Conservation (phyloP, 2,888 invertebrate genomes). For the Agonopterix heracliana region DNA sequence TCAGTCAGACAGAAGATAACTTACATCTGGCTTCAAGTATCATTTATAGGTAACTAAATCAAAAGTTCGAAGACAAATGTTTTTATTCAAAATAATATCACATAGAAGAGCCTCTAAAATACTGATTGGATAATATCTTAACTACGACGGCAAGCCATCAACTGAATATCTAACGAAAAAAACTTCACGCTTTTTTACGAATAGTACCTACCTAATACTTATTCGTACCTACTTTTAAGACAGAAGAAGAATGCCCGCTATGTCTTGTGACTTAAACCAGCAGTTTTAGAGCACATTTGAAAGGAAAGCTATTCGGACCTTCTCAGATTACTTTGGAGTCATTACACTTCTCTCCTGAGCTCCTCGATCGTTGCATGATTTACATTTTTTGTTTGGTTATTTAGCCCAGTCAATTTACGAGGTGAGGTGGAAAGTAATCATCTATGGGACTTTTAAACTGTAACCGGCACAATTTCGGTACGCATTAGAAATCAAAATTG, state of each 20-base stretch:
- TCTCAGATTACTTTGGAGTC: conserved; percentile 21
- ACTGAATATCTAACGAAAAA: neutral
- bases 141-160: neutral
- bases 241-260: neutral
- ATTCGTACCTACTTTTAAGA: too few species aligned
- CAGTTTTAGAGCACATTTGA: conserved; percentile 13
- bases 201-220: too few species aligned
- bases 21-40: too few species aligned
- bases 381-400: neutral
- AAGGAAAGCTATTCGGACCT: conserved; percentile 21
- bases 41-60: neutral
- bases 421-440: too few species aligned
- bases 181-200: neutral
- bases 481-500: too few species aligned
- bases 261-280: conserved; percentile 6
- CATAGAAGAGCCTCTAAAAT: neutral
- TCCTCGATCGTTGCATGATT: neutral
- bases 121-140: neutral
- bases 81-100: too few species aligned
- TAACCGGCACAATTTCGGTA: too few species aligned
- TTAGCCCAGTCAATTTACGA: too few species aligned
- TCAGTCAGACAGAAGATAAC: neutral
- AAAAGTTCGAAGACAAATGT: neutral
- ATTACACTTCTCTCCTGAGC: conserved; percentile 7
- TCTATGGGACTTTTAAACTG: too few species aligned